Conservation (phyloP, 2,888 invertebrate genomes). For the Lasioglossum marginatum region DNA sequence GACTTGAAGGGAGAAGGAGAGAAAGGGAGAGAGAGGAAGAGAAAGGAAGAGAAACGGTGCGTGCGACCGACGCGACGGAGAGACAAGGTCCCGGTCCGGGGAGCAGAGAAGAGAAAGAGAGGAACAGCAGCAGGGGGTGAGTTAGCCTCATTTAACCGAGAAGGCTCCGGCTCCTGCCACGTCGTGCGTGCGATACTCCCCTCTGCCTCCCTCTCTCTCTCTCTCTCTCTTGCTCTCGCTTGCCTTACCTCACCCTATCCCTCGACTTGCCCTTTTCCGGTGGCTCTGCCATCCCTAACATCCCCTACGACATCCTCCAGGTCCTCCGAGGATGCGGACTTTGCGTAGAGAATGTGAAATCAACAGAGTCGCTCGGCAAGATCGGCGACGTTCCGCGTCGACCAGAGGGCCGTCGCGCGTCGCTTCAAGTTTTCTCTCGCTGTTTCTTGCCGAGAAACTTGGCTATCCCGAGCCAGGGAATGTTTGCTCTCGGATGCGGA, state of each 20-base stretch:
- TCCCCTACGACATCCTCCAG: slow-evolving; percentile 38
- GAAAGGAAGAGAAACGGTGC: not conserved
- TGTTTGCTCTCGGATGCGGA: not conserved
- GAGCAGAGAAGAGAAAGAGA: slow-evolving; percentile 23
- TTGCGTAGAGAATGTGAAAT: slow-evolving; percentile 32
- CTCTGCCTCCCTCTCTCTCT: not conserved
- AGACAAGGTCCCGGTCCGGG: not conserved
- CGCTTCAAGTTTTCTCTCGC: not conserved
- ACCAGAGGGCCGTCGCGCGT: not conserved
- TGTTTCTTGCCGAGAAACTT: not conserved
- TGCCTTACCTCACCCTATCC: not conserved
- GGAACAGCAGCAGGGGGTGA: slow-evolving; percentile 57
- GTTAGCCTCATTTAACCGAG: slow-evolving; percentile 81
- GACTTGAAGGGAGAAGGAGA: slow-evolving; percentile 45
- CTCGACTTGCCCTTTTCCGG: slow-evolving; percentile 66
- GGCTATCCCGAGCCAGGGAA: not conserved
- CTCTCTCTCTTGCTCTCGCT: no score
- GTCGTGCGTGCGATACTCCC: slow-evolving; percentile 73
- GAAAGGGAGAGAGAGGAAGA: not conserved
- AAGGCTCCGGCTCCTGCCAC: slow-evolving; percentile 71
- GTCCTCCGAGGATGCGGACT: slow-evolving; percentile 35
- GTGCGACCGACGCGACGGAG: slow-evolving; percentile 24
- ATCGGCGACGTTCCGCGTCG: slow-evolving; percentile 12
- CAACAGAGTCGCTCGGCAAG: slow-evolving; percentile 41
- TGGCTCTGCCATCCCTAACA: slow-evolving; percentile 55